These are phyloP conservation scores for Hydroisotoma schaefferi DNA, from an alignment of 2,888 invertebrate species.

Conservation along the genomic window DNA sequence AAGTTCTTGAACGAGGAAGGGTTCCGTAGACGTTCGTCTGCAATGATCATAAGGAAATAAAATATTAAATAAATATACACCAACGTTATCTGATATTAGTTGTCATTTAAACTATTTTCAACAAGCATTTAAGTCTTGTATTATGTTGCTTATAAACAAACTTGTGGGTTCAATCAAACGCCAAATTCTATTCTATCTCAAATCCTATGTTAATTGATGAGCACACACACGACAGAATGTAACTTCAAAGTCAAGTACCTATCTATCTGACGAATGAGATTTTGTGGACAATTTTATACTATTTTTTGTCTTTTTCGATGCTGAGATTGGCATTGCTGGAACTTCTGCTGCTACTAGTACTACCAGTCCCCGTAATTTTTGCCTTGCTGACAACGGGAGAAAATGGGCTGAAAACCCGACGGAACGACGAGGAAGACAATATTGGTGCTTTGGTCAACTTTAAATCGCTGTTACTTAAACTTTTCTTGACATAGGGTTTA, in stretches of 20 bases:
- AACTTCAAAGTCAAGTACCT: neutral
- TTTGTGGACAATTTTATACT: no score
- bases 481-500: slow-evolving; percentile 34
- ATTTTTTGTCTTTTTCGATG: slow-evolving; percentile 25
- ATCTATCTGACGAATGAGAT: no score
- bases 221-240: neutral
- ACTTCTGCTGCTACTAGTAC: slow-evolving; percentile 18
- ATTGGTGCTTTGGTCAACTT: slow-evolving; percentile 25
- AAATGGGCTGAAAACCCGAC: slow-evolving; percentile 43
- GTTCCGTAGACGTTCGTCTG: slow-evolving; percentile 36
- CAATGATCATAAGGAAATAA: slow-evolving; percentile 17
- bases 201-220: neutral
- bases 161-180: no score
- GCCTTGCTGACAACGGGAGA: slow-evolving; percentile 21
- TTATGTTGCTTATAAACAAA: neutral
- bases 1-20: slow-evolving; percentile 24
- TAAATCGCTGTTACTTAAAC: slow-evolving; percentile 29
- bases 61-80: slow-evolving; percentile 10
- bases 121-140: neutral
- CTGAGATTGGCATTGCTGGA: slow-evolving; percentile 31
- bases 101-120: neutral
- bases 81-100: neutral
- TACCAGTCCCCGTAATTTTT: slow-evolving; percentile 31
- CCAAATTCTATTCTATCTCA: neutral
- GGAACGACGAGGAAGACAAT: slow-evolving; percentile 41